phyloP scores from a whole-genome alignment of 2,113 vertebrate species.

The Triplophysa dalaica region DNA sequence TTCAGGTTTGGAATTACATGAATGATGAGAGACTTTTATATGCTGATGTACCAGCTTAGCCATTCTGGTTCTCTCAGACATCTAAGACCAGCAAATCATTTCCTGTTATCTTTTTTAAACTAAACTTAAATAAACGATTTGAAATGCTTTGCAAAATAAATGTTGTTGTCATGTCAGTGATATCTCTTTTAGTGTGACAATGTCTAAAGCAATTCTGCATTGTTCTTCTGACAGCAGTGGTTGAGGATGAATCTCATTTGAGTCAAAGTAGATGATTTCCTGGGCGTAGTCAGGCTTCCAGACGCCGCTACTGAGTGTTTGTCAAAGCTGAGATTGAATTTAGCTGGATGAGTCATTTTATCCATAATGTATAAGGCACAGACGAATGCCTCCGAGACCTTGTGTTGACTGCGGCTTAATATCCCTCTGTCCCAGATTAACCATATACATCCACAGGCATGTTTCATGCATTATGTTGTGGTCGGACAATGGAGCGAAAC shows the following conservation, averaged over 20 bases:
- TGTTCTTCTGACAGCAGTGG: neutral
- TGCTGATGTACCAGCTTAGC: neutral
- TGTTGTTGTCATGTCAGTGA: neutral
- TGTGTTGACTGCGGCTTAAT: constrained; percentile 25
- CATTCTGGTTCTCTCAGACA: neutral
- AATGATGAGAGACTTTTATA: neutral
- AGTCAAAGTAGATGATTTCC: constrained; percentile 9
- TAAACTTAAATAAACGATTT: too few relatives aligned
- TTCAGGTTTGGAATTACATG: too few relatives aligned
- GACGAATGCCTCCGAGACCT: constrained; percentile 28
- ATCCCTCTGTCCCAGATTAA: constrained; percentile 14
- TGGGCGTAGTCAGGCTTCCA: constrained; percentile 15
- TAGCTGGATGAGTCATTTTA: constrained; percentile 4
- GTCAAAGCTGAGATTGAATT: constrained; percentile 29
- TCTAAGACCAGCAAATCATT: neutral
- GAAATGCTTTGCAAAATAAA: neutral
- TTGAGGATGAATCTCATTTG: constrained; percentile 24
- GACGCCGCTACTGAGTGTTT: constrained; percentile 11
- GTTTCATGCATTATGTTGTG: neutral
- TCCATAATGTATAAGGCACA: constrained; percentile 53
- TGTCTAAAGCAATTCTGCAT: neutral
- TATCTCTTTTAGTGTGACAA: constrained; percentile 11
- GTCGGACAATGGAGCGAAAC: neutral
- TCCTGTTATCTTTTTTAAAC: neutral
- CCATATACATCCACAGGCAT: constrained; percentile 25